phyloP scores from a whole-genome alignment of 2,888 invertebrate genomes.

The Cosmopolites sordidus region DNA sequence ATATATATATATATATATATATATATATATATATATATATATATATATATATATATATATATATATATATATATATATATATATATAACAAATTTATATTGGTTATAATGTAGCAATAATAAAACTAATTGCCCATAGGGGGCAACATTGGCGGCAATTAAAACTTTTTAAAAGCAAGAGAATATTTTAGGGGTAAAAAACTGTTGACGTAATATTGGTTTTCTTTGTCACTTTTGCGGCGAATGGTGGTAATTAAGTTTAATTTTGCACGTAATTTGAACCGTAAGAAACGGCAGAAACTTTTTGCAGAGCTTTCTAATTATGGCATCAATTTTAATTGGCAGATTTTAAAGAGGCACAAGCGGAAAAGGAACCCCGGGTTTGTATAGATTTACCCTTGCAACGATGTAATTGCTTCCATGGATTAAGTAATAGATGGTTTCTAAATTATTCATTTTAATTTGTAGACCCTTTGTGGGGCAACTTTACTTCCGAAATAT shows the following conservation, averaged over 20 bases:
- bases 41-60: too few species aligned
- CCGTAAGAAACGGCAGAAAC: constrained; percentile 35
- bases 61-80: too few species aligned
- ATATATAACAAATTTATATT: too few species aligned
- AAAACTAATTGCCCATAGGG: too few species aligned
- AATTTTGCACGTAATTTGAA: constrained; percentile 43
- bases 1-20: too few species aligned
- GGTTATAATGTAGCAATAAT: too few species aligned
- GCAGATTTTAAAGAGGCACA: constrained; percentile 35
- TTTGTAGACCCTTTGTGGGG: constrained; percentile 38
- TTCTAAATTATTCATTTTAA: constrained; percentile 45
- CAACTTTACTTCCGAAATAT: constrained; percentile 35
- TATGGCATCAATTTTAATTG: constrained; percentile 49
- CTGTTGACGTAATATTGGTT: constrained; percentile 33
- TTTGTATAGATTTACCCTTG: constrained; percentile 42
- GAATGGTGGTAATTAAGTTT: constrained; percentile 40
- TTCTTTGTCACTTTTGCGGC: constrained; percentile 34
- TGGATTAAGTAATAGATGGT: constrained; percentile 46
- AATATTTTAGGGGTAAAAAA: constrained; percentile 7
- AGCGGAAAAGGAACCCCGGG: constrained; percentile 23
- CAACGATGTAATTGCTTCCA: constrained; percentile 43
- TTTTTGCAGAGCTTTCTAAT: constrained; percentile 48
- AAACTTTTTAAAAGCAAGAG: constrained; percentile 6
- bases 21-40: too few species aligned
- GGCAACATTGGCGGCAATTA: background rate